Evolutionary conservation across 2,888 invertebrate genomes (phyloP).

Genomic region (Branchipolynoe longqiensis): DNA sequence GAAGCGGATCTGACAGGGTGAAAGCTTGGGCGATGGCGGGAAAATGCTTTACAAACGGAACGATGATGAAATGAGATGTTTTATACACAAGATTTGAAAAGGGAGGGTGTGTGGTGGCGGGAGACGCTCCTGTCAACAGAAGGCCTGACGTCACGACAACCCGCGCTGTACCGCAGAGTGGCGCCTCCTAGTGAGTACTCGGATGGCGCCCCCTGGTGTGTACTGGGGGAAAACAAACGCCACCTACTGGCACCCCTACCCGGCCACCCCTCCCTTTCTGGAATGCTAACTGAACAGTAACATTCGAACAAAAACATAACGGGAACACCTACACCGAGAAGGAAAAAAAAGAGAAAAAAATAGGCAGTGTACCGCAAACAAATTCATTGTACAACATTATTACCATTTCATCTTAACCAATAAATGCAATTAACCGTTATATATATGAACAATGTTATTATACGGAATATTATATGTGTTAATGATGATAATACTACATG

Average conservation of each 20-base stretch:
- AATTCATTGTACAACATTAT: slow-evolving; percentile 27
- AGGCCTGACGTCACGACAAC: too few species aligned
- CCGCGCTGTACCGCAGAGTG: too few species aligned
- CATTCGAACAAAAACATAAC: slow-evolving; percentile 9
- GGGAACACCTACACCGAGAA: slow-evolving; percentile 38
- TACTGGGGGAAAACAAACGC: neutral
- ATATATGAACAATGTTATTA: slow-evolving; percentile 31
- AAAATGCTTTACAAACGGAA: slow-evolving; percentile 17
- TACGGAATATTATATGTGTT: slow-evolving; percentile 23
- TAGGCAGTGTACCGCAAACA: slow-evolving; percentile 45
- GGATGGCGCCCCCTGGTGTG: neutral
- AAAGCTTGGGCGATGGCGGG: neutral
- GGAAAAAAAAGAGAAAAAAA: slow-evolving; percentile 23
- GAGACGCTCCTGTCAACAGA: too few species aligned
- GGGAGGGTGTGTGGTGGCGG: slow-evolving; percentile 1
- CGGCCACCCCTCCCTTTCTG: slow-evolving; percentile 33
- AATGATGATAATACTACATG: slow-evolving; percentile 33
- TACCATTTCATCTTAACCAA: slow-evolving; percentile 48
- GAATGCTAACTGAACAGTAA: slow-evolving; percentile 50
- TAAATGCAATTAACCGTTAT: slow-evolving; percentile 43
- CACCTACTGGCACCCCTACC: neutral
- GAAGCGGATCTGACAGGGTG: neutral
- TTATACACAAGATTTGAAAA: slow-evolving; percentile 22
- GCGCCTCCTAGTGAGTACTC: too few species aligned
- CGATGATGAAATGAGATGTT: slow-evolving; percentile 28